phyloP scores from a whole-genome alignment of 2,797 vertebrate species.

The Pangasius sanitwongsei region DNA sequence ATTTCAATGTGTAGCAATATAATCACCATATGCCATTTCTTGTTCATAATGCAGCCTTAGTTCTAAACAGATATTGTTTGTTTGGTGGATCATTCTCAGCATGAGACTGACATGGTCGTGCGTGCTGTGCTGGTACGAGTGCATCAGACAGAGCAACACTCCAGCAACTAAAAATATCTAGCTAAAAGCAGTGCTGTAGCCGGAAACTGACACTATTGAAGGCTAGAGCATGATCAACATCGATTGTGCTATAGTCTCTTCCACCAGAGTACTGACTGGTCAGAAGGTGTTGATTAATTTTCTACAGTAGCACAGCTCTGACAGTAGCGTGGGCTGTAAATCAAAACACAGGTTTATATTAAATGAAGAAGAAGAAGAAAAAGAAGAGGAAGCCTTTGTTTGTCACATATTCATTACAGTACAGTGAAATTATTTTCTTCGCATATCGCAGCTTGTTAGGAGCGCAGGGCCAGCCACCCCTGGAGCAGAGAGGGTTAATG shows the following conservation, averaged over 20 bases:
- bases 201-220: neutral
- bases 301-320: neutral
- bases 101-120: neutral
- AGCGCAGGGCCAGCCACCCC: neutral
- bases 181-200: neutral
- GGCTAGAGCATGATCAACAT: neutral
- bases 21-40: neutral
- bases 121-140: neutral
- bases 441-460: neutral
- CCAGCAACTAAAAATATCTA: neutral
- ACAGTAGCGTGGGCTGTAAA: neutral
- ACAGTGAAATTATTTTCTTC: too few species aligned
- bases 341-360: neutral
- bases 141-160: neutral
- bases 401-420: too few species aligned
- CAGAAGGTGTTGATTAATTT: neutral
- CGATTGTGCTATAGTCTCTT: neutral
- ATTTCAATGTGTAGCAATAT: neutral
- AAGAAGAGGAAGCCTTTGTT: neutral
- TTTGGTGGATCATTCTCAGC: neutral
- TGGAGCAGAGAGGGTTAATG: neutral
- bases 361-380: neutral
- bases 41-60: neutral
- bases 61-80: constrained; percentile 8
- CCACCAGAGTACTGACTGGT: neutral